Conservation (phyloP, 2,888 invertebrate species). For the Rotaria sp. region DNA sequence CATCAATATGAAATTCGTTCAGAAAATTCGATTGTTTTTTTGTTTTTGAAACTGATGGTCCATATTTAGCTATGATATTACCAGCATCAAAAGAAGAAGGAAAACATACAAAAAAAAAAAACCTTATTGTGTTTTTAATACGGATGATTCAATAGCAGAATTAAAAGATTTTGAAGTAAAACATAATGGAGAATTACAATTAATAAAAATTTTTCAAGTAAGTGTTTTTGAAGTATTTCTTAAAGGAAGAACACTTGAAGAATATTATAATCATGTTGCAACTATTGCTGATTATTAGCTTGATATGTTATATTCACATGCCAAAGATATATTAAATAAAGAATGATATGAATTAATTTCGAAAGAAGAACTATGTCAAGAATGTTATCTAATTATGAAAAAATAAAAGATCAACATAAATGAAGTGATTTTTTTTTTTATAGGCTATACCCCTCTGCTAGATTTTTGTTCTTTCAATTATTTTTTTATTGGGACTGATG, state of each 20-base stretch:
- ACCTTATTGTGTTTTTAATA: slow-evolving; percentile 92
- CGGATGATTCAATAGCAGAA: slow-evolving; percentile 82
- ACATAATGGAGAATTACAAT: too few species aligned
- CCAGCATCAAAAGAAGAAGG: too few species aligned
- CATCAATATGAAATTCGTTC: slow-evolving; percentile 67
- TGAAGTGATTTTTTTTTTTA: too few species aligned
- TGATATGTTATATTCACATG: slow-evolving; percentile 84
- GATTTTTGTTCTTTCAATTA: too few species aligned
- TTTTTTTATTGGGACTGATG: too few species aligned
- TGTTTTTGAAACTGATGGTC: slow-evolving; percentile 96
- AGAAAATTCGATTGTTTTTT: slow-evolving; percentile 95
- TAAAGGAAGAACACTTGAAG: too few species aligned
- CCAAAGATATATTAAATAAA: slow-evolving; percentile 74
- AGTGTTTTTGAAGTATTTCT: too few species aligned
- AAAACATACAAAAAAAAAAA: too few species aligned
- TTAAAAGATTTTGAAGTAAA: too few species aligned
- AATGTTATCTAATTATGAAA: slow-evolving; percentile 88
- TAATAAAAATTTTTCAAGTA: too few species aligned
- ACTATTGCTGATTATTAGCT: slow-evolving; percentile 98
- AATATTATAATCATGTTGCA: too few species aligned
- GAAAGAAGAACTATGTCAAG: slow-evolving; percentile 85
- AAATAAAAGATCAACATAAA: slow-evolving; percentile 92
- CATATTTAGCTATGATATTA: slow-evolving; percentile 92
- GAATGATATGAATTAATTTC: slow-evolving; percentile 89
- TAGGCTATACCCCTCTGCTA: too few species aligned